Percentiles rank a stretch among this genome's conserved stretches.
Evolutionary conservation across 2,797 vertebrate genomes (phyloP).

Genomic region (Erithacus rubecula): DNA sequence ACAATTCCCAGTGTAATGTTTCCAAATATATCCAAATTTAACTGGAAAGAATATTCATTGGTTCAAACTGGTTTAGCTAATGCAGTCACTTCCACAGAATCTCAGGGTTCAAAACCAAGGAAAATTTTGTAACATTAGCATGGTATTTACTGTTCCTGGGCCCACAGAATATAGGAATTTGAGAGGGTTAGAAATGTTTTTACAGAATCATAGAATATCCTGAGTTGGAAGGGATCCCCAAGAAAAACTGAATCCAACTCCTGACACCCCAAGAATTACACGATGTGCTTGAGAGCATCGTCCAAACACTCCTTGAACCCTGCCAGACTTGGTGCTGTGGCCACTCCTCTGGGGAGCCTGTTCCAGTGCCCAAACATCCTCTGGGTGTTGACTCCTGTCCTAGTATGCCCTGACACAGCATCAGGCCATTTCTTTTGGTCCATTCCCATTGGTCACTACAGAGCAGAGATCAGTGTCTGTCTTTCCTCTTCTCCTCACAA

Average conservation of each 20-base stretch:
- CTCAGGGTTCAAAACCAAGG: not conserved
- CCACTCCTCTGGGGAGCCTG: not conserved
- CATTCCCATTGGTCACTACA: not conserved
- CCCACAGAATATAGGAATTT: not conserved
- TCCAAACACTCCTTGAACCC: not conserved
- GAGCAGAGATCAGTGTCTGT: not conserved
- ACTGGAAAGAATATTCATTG: not conserved
- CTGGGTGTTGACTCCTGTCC: not conserved
- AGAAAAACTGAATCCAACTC: not conserved
- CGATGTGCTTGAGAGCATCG: not conserved
- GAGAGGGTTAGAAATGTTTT: not conserved
- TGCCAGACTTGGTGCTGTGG: not conserved
- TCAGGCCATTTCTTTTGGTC: not conserved
- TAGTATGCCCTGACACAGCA: not conserved
- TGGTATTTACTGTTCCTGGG: not conserved
- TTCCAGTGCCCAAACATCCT: not conserved
- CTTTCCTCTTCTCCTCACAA: accelerated
- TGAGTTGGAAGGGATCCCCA: not conserved
- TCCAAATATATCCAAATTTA: not conserved
- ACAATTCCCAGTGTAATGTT: not conserved
- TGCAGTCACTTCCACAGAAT: not conserved
- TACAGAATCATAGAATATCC: not conserved
- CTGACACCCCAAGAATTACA: not conserved
- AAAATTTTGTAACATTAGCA: not conserved
- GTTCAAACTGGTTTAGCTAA: not conserved